Percentiles rank a stretch among this genome's conserved stretches.
Evolutionary conservation across 2,797 vertebrate genomes (phyloP).

Genomic region (Rhinoraja longicauda): DNA sequence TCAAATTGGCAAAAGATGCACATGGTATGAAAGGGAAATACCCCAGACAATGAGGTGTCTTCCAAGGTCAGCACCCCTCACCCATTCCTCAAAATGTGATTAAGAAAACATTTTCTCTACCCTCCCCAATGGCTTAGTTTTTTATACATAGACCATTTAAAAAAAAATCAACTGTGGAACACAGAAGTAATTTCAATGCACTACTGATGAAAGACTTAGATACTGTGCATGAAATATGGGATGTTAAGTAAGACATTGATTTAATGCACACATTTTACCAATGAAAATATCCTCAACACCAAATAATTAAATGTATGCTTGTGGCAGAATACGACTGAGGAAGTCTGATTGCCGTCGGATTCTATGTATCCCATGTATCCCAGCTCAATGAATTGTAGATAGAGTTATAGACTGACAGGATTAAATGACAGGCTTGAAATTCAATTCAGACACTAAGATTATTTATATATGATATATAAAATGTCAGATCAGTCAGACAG

Average conservation of each 20-base stretch:
- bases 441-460: neutral
- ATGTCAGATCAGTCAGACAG: neutral
- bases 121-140: neutral
- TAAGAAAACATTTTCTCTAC: neutral
- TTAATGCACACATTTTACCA: constrained; percentile 1
- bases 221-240: neutral
- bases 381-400: constrained; percentile 7
- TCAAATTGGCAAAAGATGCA: neutral
- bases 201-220: neutral
- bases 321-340: neutral
- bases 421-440: neutral
- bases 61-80: neutral
- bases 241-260: neutral
- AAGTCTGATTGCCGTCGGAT: neutral
- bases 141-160: neutral
- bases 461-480: constrained; percentile 5
- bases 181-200: neutral
- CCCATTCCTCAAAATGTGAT: neutral
- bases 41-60: neutral
- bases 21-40: neutral
- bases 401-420: constrained; percentile 24
- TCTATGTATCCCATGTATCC: neutral
- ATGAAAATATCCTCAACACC: neutral
- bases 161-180: neutral
- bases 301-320: neutral